phyloP scores from a whole-genome alignment of 1,140 invertebrate species.

The Ceratina calcarata region DNA sequence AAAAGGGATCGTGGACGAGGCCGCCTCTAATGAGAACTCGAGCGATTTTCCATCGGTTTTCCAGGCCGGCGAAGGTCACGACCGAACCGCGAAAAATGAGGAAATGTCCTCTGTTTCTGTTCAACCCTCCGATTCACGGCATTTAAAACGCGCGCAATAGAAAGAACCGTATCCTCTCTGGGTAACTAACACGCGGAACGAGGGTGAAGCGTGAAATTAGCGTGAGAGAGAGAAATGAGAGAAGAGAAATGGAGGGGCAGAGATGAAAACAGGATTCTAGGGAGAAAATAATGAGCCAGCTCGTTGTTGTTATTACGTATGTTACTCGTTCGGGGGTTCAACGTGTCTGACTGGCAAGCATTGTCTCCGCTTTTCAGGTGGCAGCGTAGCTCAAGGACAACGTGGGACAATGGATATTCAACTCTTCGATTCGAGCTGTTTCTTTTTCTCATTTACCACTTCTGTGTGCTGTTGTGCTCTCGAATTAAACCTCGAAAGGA shows the following conservation, averaged over 20 bases:
- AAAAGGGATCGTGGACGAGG: slow-evolving; percentile 53
- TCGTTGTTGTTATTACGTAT: slow-evolving; percentile 30
- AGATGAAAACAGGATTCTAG: background rate
- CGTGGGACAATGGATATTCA: slow-evolving; percentile 22
- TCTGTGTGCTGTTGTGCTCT: background rate
- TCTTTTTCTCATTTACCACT: background rate
- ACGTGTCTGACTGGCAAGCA: slow-evolving; percentile 35
- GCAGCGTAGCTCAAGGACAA: slow-evolving; percentile 28
- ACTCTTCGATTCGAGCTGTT: slow-evolving; percentile 9
- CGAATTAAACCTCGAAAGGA: background rate
- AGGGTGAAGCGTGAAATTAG: background rate
- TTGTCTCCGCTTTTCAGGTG: slow-evolving; percentile 27
- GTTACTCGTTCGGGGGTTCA: slow-evolving; percentile 34
- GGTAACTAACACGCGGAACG: background rate
- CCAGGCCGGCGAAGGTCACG: slow-evolving; percentile 60
- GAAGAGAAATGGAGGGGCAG: background rate
- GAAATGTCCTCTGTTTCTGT: slow-evolving; percentile 34
- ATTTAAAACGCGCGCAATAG: background rate
- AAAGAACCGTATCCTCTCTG: background rate
- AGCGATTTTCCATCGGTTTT: slow-evolving; percentile 65
- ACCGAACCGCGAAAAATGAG: slow-evolving; percentile 51
- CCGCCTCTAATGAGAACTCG: slow-evolving; percentile 67
- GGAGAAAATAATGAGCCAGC: slow-evolving; percentile 30
- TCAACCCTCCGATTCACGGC: background rate
- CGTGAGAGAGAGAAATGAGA: background rate